Evolutionary conservation across 2,888 invertebrate genomes (phyloP), one percentile per base, ranked within the genome.

Genomic region (Conomelus anceps): DNA sequence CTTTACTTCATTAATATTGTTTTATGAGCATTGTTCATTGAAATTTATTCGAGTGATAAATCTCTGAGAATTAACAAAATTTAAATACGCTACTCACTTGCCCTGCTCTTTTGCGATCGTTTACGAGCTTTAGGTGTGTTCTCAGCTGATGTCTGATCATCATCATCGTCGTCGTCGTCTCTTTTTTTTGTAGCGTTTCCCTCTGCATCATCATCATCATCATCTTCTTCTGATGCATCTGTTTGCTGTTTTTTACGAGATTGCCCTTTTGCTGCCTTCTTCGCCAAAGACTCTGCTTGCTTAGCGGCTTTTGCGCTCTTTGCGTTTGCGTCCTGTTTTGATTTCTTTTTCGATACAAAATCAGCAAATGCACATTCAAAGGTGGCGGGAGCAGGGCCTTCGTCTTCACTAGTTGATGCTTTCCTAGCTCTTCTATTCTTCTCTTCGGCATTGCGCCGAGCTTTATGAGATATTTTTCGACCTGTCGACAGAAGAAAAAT

Each of bases 391-490:
- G 7, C n/a, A 24, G 23, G 86, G 11, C 23, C 86, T 20, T 90
- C 90, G 22, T 90, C 90, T 23, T 90, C 90, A 88, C 90, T 90
- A 20, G 88, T 87, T 22, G 88, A 90, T 91, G 17, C 22, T n/a
- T 90, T 91, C 20, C 92, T 92, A 17, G 92, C 91, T 4, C 93
- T 91, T 90, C 91, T 93, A 20, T 93, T 92, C 90, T 91, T 93
- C n/a, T 93, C 92, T 84, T 93, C 93, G 0, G 93, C 91, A 4
- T 92, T 92, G 88, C 92, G 93, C 9, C 93, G 91, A 17, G 93
- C 91, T 29, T 92, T 90, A 88, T 93, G 93, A 20, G 91, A 90
- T 17, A 88, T 88, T 85, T 89, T 87, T 87, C 90, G 90, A 13
- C 88, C 90, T 90, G 22, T 4, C 20, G n/a, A 84, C 22, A 88